phyloP scores from a whole-genome alignment of 2,888 invertebrate genomes.

The Chydorus sphaericus region DNA sequence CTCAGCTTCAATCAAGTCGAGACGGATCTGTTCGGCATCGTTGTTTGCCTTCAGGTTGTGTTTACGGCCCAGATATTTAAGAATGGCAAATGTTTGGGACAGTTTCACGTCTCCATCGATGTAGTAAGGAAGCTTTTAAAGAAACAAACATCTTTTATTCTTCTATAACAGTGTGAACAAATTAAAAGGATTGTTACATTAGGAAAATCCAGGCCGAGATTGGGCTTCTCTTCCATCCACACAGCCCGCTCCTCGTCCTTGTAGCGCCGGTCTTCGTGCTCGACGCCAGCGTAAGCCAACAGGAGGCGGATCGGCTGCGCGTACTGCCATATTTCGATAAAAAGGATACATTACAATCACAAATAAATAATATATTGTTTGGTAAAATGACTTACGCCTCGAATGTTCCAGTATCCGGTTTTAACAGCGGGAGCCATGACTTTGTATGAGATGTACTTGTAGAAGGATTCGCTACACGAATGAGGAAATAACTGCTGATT shows the following conservation, averaged over 20 bases:
- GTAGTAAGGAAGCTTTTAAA: constrained; percentile 30
- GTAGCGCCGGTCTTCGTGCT: constrained; percentile 32
- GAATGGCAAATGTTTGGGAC: constrained; percentile 31
- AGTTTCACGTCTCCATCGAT: constrained; percentile 31
- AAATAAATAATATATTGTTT: too few relatives aligned
- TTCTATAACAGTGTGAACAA: background rate
- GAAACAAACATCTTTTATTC: constrained; percentile 16
- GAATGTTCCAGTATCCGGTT: background rate
- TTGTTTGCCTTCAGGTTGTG: constrained; percentile 29
- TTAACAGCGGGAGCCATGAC: background rate
- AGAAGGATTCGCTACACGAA: too few relatives aligned
- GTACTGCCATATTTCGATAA: constrained; percentile 25
- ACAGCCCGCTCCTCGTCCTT: constrained; percentile 27
- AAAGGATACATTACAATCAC: too few relatives aligned
- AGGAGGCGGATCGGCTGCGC: constrained; percentile 32
- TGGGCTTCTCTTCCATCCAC: constrained; percentile 28
- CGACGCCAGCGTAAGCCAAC: constrained; percentile 29
- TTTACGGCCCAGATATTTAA: constrained; percentile 31
- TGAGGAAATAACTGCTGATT: too few relatives aligned
- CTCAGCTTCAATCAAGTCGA: constrained; percentile 29
- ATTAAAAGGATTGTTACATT: constrained; percentile 24
- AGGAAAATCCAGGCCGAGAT: constrained; percentile 28
- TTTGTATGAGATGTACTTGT: too few relatives aligned
- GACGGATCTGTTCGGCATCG: constrained; percentile 26
- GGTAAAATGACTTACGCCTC: background rate